Base-by-base conservation (phyloP, 2,113 vertebrate genomes). In the Pachypanchax playfairii region DNA sequence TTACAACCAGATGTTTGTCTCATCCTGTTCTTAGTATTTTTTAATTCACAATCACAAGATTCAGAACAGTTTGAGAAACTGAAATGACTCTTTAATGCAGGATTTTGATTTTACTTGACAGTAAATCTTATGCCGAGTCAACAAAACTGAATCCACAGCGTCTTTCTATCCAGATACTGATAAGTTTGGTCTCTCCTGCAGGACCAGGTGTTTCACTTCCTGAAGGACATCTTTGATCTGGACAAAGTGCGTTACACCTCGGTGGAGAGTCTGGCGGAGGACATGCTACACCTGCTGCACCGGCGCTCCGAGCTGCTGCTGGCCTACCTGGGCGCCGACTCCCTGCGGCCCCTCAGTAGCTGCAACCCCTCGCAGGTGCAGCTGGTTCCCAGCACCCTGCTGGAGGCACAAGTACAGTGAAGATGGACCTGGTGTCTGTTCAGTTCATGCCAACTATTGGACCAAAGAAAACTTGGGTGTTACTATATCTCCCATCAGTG, bases 171-270 rank as follows among this genome's bases (percentile, higher is more conserved):
- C 24, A 8, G 1, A 22, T 14, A 25, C 5, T 43, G 20, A 39
- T 5, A 11, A 2, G 2, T 33, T 2, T 1, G 1, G 0, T 21
- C 35, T 6, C 2, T 13, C 12, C 41, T 55, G 6, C 79, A 98
- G 96, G 94, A 96, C 78, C 95, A 98, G 88, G 93, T 98, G 80
- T 88, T 96, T 78, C 91, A 92, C 90, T 98, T 98, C 85, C 91
- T 99, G 36, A 98, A 95, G 79, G 96, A 98, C 86, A 94, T 99
- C 73, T 99, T 98, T 64, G 96, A 99, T 74, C 92, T 96, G 73
- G 96, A 99, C 46, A 98, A 98, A 77, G 96, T 98, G 21, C 92
- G 96, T 1, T 98, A 96, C 85, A 93, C 90, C 0, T 93, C 75
- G 0, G 89, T 94, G 78, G 96, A 98, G 58, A 91, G 79, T 17